A percentile compares a stretch with the other conserved stretches of the same genome.
Conservation (phyloP, 2,888 invertebrate genomes). For the Netelia inedita region DNA sequence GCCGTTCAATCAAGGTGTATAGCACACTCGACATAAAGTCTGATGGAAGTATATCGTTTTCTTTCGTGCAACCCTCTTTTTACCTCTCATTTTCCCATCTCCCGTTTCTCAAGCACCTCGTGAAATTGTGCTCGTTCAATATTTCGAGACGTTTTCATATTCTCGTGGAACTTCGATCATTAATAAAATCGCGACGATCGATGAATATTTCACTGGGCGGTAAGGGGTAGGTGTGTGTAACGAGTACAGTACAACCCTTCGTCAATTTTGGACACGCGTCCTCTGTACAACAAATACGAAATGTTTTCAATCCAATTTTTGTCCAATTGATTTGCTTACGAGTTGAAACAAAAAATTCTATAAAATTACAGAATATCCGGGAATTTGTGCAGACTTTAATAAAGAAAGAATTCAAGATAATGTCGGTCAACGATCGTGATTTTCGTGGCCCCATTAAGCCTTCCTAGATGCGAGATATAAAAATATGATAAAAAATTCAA, state of each 20-base stretch:
- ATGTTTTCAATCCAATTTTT: too few relatives aligned
- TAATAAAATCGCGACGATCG: slow-evolving; percentile 1
- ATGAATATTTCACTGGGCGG: slow-evolving; percentile 10
- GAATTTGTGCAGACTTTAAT: neutral
- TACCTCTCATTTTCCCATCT: neutral
- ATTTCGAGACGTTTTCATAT: slow-evolving; percentile 16
- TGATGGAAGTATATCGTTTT: slow-evolving; percentile 19
- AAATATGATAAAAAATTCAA: slow-evolving; percentile 37
- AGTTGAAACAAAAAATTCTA: neutral
- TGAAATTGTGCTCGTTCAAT: slow-evolving; percentile 32
- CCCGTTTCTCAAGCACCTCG: neutral
- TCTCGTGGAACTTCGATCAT: slow-evolving; percentile 8
- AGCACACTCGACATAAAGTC: slow-evolving; percentile 34
- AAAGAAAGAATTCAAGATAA: slow-evolving; percentile 2
- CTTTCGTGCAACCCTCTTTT: neutral
- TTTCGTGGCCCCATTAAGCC: neutral
- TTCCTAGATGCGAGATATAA: slow-evolving; percentile 5
- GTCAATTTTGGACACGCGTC: too few relatives aligned
- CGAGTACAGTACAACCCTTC: too few relatives aligned
- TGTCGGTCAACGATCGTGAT: slow-evolving; percentile 1
- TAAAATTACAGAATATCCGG: neutral
- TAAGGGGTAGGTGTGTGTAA: too few relatives aligned
- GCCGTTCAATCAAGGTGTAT: slow-evolving; percentile 55
- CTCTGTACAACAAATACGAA: too few relatives aligned
- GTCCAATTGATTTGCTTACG: too few relatives aligned